Conservation (phyloP, 1,140 invertebrate species). For the Coptotermes formosanus region DNA sequence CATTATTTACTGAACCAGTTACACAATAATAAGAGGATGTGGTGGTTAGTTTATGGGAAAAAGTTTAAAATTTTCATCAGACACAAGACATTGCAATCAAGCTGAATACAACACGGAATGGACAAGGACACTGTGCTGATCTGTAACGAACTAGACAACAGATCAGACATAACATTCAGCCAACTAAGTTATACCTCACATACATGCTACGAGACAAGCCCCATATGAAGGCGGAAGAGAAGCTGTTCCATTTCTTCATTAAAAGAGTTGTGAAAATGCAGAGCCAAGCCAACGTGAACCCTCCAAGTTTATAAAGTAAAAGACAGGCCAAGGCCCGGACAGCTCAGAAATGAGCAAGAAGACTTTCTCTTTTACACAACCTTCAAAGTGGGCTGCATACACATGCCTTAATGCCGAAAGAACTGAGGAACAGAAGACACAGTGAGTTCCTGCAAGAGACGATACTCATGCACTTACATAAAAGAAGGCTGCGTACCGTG, state of each 20-base stretch:
- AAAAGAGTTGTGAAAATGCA: not conserved
- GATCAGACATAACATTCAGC: not conserved
- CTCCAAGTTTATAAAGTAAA: too few relatives aligned
- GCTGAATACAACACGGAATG: not conserved
- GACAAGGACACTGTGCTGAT: not conserved
- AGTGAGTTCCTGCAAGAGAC: not conserved
- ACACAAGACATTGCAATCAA: too few relatives aligned
- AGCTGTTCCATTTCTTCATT: not conserved
- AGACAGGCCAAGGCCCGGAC: not conserved
- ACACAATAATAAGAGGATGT: too few relatives aligned
- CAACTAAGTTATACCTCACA: too few relatives aligned
- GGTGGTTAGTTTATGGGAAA: too few relatives aligned
- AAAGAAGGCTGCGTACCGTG: not conserved
- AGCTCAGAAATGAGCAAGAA: conserved; percentile 8
- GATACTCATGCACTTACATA: conserved; percentile 10
- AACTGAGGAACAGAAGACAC: not conserved
- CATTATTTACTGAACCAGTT: too few relatives aligned
- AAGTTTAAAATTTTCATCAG: too few relatives aligned
- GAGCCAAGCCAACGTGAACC: not conserved
- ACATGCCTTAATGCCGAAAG: not conserved
- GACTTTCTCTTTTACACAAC: not conserved
- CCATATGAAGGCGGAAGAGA: conserved; percentile 1
- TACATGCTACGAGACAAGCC: not conserved
- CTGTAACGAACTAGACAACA: too few relatives aligned
- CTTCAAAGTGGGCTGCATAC: conserved; percentile 13